Evolutionary conservation across 2,797 vertebrate species (phyloP), one percentile per base, ranked within the genome.

Genomic region (Danio aesculapii): DNA sequence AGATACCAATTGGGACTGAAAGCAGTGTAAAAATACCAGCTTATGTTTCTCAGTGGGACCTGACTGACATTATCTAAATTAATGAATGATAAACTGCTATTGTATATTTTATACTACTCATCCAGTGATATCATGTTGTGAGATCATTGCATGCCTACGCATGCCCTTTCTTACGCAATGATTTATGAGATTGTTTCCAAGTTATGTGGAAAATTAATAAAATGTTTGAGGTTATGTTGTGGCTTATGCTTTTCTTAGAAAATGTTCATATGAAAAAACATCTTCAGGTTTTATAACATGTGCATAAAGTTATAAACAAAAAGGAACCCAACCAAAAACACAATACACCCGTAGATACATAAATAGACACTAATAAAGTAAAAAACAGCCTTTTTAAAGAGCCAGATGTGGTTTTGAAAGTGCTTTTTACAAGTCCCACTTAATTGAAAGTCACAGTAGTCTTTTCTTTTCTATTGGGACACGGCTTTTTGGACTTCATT

Each of bases 151-250:
- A 95, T 95, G 94, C 94, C 92, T 87, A 74, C 93, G 94, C 94
- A 95, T 94, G 94, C 93, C 92, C 91, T 95, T 95, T 95, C 93
- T 95, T 94, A 94, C 93, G 91, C 92, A 94, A 94, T 93, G 93
- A 92, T 94, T 94, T 94, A 94, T 94, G 94, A 94, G 91, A 91
- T 94, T 93, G 93, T 94, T 94, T 94, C 91, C 80, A 94, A 94
- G 91, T 94, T 93, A 92, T 93, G 91, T 87, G 87, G 84, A 87
- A 94, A 93, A 93, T 93, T 92, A 94, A 94, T 93, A 92, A 94
- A 94, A 92, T 92, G 93, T 94, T 94, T 95, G 92, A 94, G 93
- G 94, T 92, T 76, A 94, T 75, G 77, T 66, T 49, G 44, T 70
- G 61, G 39, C 75, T 16, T 62, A 21, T 55, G 8, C 14, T 76